Conservation (phyloP, 2,888 invertebrate genomes). For the Drosophila pseudotakahashii region DNA sequence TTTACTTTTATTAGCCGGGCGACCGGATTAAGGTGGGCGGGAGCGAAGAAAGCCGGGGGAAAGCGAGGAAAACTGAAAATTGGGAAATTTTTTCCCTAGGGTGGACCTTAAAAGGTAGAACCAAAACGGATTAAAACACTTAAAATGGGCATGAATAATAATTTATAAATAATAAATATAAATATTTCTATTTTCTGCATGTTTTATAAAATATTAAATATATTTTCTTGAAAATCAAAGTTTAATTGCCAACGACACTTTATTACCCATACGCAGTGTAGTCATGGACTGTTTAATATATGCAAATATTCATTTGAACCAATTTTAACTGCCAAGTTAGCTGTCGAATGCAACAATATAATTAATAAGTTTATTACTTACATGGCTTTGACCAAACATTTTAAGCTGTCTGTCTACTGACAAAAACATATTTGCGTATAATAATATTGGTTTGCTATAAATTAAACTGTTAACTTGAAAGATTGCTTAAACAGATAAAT, state of each 20-base stretch:
- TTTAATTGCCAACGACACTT: not conserved
- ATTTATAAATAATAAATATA: too few relatives aligned
- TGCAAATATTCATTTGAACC: not conserved
- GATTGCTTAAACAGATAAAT: not conserved
- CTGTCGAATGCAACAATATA: not conserved
- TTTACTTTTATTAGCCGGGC: conserved; percentile 68
- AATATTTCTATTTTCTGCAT: not conserved
- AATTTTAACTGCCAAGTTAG: not conserved
- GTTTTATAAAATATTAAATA: not conserved
- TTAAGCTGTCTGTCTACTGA: not conserved
- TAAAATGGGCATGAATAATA: too few relatives aligned
- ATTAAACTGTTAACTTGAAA: too few relatives aligned
- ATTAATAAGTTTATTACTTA: not conserved
- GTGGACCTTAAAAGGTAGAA: not conserved
- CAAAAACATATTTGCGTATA: not conserved
- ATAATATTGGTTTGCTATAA: too few relatives aligned
- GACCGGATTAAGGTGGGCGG: conserved; percentile 41
- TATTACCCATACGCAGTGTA: not conserved
- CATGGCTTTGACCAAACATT: not conserved
- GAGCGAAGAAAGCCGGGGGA: not conserved
- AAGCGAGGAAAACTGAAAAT: conserved; percentile 8
- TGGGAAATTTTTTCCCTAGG: not conserved
- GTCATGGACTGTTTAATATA: not conserved
- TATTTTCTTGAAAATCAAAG: too few relatives aligned
- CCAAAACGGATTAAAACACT: not conserved